Percentiles rank a stretch among this genome's conserved stretches.
Evolutionary conservation across 2,888 invertebrate species (phyloP).

Genomic region (Volucella bombylans): DNA sequence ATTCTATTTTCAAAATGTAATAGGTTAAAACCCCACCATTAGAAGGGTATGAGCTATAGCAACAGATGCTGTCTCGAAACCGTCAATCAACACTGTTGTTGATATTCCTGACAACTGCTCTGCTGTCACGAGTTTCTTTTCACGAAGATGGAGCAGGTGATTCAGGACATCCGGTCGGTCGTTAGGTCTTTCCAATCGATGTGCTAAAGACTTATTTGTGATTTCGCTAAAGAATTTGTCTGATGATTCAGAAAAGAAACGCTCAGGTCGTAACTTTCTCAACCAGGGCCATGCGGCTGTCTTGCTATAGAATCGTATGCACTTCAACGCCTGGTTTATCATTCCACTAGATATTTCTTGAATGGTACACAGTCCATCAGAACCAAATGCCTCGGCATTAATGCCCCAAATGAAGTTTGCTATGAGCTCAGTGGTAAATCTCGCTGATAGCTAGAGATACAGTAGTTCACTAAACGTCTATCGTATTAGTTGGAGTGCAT

Average conservation of each 20-base stretch:
- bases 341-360: conserved; percentile 72
- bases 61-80: conserved; percentile 77
- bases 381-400: conserved; percentile 79
- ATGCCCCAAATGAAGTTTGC: conserved; percentile 81
- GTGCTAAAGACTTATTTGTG: conserved; percentile 70
- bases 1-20: conserved; percentile 11
- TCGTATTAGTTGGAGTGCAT: conserved; percentile 75
- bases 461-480: background rate
- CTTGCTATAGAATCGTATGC: conserved; percentile 73
- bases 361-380: conserved; percentile 45
- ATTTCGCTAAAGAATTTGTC: conserved; percentile 67
- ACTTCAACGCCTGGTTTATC: conserved; percentile 71
- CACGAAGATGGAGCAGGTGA: conserved; percentile 76
- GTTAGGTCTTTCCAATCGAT: conserved; percentile 55
- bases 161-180: conserved; percentile 76
- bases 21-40: conserved; percentile 73
- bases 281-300: conserved; percentile 76
- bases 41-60: conserved; percentile 77
- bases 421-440: conserved; percentile 80
- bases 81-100: conserved; percentile 78
- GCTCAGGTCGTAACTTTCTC: conserved; percentile 71
- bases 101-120: conserved; percentile 77
- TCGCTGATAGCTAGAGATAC: conserved; percentile 75
- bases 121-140: conserved; percentile 75
- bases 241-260: conserved; percentile 69